These are phyloP conservation scores for Oenanthe melanoleuca DNA, from an alignment of 2,113 vertebrate species.

Conservation along the genomic window DNA sequence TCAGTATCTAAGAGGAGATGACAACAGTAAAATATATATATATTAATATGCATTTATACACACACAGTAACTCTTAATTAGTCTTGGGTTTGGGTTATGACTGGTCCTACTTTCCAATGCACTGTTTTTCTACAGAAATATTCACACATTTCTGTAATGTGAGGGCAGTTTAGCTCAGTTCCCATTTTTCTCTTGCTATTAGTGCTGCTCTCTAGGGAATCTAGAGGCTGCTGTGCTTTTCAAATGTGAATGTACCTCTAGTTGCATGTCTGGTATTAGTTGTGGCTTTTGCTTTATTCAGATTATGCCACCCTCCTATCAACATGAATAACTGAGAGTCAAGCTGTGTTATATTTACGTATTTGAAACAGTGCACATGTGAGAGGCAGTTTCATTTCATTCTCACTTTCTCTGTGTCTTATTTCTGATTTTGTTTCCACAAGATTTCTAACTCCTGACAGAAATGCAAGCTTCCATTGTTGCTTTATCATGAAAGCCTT, in stretches of 20 bases:
- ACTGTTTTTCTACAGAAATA: neutral
- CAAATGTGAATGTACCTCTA: neutral
- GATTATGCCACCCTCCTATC: neutral
- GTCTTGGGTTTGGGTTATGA: neutral
- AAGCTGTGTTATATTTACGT: neutral
- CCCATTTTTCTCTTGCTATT: neutral
- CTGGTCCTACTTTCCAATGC: neutral
- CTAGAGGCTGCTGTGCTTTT: neutral
- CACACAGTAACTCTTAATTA: neutral
- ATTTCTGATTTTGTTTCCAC: neutral
- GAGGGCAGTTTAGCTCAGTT: neutral
- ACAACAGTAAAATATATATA: neutral
- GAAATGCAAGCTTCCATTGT: neutral
- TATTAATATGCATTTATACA: rapidly evolving
- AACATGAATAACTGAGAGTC: neutral
- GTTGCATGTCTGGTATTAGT: neutral
- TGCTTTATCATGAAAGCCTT: neutral
- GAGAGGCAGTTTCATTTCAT: neutral
- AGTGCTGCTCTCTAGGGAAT: neutral
- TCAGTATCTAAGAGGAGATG: neutral
- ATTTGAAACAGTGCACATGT: neutral
- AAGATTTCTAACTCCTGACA: neutral
- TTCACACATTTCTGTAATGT: neutral
- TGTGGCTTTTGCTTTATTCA: neutral
- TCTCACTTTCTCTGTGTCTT: neutral